Conservation (phyloP, 2,797 vertebrate genomes). For the Esox lucius region DNA sequence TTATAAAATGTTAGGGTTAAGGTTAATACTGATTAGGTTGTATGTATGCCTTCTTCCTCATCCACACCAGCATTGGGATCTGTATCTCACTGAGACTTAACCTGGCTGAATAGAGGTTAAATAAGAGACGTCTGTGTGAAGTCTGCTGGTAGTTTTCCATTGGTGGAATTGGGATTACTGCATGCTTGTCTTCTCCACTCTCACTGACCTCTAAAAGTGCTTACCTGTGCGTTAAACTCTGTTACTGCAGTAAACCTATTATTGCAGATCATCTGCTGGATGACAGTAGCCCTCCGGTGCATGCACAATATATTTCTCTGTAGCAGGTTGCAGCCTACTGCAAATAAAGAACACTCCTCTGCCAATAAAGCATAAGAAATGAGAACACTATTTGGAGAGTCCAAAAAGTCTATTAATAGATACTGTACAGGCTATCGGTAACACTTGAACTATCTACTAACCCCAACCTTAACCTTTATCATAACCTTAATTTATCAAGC, state of each 20-base stretch:
- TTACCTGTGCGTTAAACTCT: neutral
- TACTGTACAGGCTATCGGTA: too few species aligned
- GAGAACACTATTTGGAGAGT: too few species aligned
- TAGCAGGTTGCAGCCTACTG: too few species aligned
- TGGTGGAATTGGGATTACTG: neutral
- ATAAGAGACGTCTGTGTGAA: neutral
- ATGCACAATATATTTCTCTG: too few species aligned
- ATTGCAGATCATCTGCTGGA: neutral
- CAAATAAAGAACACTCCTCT: too few species aligned
- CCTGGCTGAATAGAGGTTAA: neutral
- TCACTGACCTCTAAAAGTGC: neutral
- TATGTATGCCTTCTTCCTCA: too few species aligned
- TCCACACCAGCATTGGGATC: neutral
- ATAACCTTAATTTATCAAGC: too few species aligned
- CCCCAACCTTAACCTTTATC: neutral
- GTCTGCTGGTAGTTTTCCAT: neutral
- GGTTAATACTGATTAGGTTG: too few species aligned
- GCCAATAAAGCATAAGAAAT: too few species aligned
- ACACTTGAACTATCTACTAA: too few species aligned
- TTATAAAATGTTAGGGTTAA: too few species aligned
- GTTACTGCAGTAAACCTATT: constrained; percentile 32
- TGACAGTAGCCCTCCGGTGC: neutral
- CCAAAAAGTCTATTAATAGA: too few species aligned
- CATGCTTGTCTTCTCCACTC: neutral
- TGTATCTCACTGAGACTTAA: neutral